These are phyloP conservation scores for Myoxocephalus aenaeus DNA, from an alignment of 2,797 vertebrate species.

Conservation along the genomic window DNA sequence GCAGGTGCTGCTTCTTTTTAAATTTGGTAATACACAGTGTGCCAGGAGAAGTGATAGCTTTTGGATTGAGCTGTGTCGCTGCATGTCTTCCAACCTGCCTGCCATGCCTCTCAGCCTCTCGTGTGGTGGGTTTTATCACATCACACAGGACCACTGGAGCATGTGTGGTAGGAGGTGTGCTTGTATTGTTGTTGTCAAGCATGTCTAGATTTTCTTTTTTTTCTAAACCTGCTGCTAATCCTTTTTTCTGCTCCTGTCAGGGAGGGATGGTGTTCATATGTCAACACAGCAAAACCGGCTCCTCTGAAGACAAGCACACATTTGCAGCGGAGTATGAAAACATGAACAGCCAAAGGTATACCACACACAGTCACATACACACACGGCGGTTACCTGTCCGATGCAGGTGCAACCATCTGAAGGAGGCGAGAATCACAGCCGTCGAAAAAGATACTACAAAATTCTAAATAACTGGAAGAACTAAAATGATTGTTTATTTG, in stretches of 20 bases:
- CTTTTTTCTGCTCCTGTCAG: constrained; percentile 62
- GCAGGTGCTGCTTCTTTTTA: constrained; percentile 23
- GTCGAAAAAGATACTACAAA: background rate
- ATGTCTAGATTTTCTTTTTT: constrained; percentile 53
- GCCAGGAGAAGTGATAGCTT: constrained; percentile 32
- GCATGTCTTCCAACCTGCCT: constrained; percentile 59
- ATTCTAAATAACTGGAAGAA: background rate
- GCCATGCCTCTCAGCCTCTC: constrained; percentile 45
- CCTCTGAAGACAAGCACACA: constrained; percentile 49
- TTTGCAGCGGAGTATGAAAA: constrained; percentile 50
- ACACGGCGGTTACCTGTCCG: background rate
- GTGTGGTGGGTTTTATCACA: constrained; percentile 68
- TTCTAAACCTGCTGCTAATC: constrained; percentile 63
- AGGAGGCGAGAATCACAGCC: constrained; percentile 1
- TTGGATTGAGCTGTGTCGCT: constrained; percentile 40
- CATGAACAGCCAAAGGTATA: constrained; percentile 29
- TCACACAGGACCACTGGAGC: constrained; percentile 64
- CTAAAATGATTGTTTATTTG: background rate
- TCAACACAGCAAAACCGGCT: constrained; percentile 54
- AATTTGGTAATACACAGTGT: constrained; percentile 5
- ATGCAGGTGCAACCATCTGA: background rate
- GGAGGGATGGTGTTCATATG: constrained; percentile 52
- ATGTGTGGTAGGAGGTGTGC: constrained; percentile 58
- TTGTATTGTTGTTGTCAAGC: constrained; percentile 74
- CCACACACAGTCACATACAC: constrained; percentile 18